Conservation (phyloP, 2,113 vertebrate genomes). For the Larimichthys polyactis region DNA sequence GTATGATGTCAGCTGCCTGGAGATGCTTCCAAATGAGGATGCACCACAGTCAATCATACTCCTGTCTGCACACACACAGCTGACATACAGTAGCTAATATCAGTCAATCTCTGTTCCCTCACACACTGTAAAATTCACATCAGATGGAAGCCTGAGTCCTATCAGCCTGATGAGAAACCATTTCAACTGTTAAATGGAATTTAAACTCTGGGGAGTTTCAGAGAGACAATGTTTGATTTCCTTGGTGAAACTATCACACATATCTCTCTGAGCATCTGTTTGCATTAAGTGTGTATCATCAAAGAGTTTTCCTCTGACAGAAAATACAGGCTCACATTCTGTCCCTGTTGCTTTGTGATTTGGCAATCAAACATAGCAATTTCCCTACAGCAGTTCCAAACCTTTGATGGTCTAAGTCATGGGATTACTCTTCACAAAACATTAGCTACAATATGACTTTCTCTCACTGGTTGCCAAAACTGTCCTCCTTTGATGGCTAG, state of each 20-base stretch:
- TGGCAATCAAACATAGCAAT: not conserved
- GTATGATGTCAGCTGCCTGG: not conserved
- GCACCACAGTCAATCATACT: not conserved
- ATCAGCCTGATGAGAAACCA: not conserved
- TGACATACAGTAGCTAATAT: not conserved
- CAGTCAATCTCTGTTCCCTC: not conserved
- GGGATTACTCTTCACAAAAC: conserved; percentile 9
- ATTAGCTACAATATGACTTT: not conserved
- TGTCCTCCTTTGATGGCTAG: not conserved
- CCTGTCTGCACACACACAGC: conserved; percentile 5
- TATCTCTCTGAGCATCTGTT: conserved; percentile 4
- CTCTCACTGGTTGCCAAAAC: not conserved
- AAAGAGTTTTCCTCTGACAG: conserved; percentile 22
- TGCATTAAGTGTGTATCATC: not conserved
- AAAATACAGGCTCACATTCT: not conserved
- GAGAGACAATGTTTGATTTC: conserved; percentile 1
- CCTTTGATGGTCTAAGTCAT: conserved; percentile 11
- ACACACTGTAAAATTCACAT: conserved; percentile 6
- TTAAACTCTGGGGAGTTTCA: conserved; percentile 8
- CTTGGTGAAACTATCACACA: not conserved
- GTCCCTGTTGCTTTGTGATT: conserved; percentile 2
- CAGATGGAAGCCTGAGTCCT: not conserved
- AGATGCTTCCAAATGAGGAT: not conserved
- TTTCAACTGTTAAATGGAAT: not conserved
- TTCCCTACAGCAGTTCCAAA: not conserved